phyloP scores from a whole-genome alignment of 2,888 invertebrate genomes.

The Eupeodes latifasciatus region DNA sequence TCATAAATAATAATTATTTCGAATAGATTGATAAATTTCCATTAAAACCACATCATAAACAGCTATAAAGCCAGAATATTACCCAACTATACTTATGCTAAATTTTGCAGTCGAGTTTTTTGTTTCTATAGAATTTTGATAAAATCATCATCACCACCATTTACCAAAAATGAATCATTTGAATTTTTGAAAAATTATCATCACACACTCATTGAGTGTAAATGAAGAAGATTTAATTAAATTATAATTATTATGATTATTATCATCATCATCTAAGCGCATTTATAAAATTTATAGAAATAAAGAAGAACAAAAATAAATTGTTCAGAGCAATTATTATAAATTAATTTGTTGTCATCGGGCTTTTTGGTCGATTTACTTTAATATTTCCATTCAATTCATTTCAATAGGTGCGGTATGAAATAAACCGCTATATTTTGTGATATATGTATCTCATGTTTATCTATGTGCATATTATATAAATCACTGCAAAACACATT shows the following conservation, averaged over 20 bases:
- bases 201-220: conserved; percentile 25
- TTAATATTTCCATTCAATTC: conserved; percentile 30
- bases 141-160: conserved; percentile 15
- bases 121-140: background rate
- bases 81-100: too few species aligned
- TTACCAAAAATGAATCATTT: conserved; percentile 49
- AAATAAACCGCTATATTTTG: background rate
- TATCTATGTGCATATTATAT: conserved; percentile 34
- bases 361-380: conserved; percentile 15
- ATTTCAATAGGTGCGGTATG: background rate
- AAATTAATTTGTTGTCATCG: conserved; percentile 61
- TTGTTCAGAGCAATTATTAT: conserved; percentile 54
- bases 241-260: conserved; percentile 20
- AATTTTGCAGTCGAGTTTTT: background rate
- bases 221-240: conserved; percentile 61
- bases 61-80: background rate
- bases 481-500: conserved; percentile 42
- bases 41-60: background rate
- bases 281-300: conserved; percentile 20
- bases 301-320: conserved; percentile 44
- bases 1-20: conserved; percentile 35
- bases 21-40: background rate
- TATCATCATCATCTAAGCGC: conserved; percentile 1
- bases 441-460: background rate
- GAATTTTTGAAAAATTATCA: conserved; percentile 49